These are phyloP conservation scores for Enteromius argenteus DNA, from an alignment of 2,797 vertebrate genomes.

Conservation along the genomic window DNA sequence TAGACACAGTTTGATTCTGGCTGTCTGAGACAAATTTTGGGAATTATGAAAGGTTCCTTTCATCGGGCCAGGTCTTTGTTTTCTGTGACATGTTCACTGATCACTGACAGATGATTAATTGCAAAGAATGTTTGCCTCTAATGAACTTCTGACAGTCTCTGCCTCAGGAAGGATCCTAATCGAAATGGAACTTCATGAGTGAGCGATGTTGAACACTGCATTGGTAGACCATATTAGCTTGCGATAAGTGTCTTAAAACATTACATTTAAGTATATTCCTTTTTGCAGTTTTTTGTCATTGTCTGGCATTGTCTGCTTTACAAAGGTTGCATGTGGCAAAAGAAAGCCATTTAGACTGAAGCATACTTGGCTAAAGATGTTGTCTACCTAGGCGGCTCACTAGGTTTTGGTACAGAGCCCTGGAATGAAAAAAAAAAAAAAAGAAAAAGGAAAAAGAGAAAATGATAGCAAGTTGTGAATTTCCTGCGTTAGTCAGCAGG, in stretches of 20 bases:
- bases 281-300: neutral
- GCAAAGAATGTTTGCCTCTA: neutral
- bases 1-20: neutral
- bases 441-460: neutral
- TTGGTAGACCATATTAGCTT: neutral
- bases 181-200: neutral
- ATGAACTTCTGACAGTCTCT: neutral
- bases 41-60: neutral
- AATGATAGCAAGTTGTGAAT: neutral
- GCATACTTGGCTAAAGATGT: neutral
- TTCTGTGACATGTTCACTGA: neutral
- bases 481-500: constrained; percentile 54
- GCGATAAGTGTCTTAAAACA: neutral
- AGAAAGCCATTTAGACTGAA: neutral
- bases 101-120: neutral
- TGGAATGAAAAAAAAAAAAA: constrained; percentile 9
- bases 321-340: neutral
- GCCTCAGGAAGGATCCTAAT: too few species aligned
- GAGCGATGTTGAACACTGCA: neutral
- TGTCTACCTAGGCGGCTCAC: neutral
- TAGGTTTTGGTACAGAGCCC: neutral
- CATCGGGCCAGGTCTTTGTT: neutral
- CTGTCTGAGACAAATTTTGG: neutral
- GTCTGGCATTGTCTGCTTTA: neutral
- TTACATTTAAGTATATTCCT: neutral